Base-by-base conservation (phyloP, 2,888 invertebrate species). In the Tricholauxania praeusta region DNA sequence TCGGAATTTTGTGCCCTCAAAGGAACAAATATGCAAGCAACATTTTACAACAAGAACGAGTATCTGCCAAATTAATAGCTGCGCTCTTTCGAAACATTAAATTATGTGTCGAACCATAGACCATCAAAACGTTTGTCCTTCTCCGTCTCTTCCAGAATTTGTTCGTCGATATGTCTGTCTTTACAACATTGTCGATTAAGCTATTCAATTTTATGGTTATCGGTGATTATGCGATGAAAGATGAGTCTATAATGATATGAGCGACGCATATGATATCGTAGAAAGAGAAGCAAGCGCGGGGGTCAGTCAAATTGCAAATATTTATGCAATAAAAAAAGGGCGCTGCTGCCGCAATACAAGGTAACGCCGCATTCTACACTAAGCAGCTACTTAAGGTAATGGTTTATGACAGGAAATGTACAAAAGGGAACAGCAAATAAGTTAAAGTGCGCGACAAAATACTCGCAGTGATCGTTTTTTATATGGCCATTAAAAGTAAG, bases 131-230 rank as follows among this genome's bases (percentile, higher is more conserved):
- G 17, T 57, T 5, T 22, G 57, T 22, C 17, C 39, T 8, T 17
- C 57, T 14, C 17, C 39, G 19, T 17, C 57, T 14, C 1, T 17
- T 55, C 17, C 55, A n/a, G 12, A 53, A 10, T 53, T n/a, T 32
- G 28, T n/a, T 28, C 60, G n/a, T n/a, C n/a, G 22, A 15, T 12
- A 6, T 60, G 28, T 60, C 59, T 22, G 39, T 17, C 53, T 49
- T 47, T 51, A 47, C 62, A 32, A 47, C 62, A 32, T n/a, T 15
- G 53, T 55, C 71, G 55, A 71, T 71, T 71, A 71, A 71, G 71
- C 71, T 71, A 71, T 71, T 71, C 55, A 64, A 64, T 71, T 64
- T 71, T 71, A 71, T 64, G 71, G 55, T 71, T 64, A 71, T 63
- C 71, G 71, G 64, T 71, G 64, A 71, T 71, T 52, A 71, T 63